Base-by-base conservation (phyloP, 1,140 invertebrate genomes). In the Atta cephalotes region DNA sequence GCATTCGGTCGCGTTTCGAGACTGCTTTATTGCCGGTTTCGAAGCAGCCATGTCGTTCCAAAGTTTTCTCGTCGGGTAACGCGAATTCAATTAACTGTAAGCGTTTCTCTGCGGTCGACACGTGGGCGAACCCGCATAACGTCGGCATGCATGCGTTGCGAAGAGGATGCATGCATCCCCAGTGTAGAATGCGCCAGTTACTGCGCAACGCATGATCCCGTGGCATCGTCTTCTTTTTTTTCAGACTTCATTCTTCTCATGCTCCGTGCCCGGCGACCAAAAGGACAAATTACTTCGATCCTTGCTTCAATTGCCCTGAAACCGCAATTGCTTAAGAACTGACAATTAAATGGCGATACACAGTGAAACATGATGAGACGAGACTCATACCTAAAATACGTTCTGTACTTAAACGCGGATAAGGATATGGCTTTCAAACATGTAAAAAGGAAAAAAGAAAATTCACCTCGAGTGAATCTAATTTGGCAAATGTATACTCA, bases 211-310 rank as follows among this genome's bases (percentile, higher is more conserved):
- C 80, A 68, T 60, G 82, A 88, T 88, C 77, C 68, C 85, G 87
- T 86, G 76, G 88, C 49, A 31, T 31, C 21, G 53, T 70, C 71
- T 72, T 70, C 5, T 35, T 58, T 31, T 49, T 65, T 84, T 71
- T 78, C 66, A 49, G 18, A 7, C 56, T 56, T 56, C 71, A 66
- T 66, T 25, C n/a, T 51, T 16, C 6, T n/a, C 35, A 14, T 51
- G n/a, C 25, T 39, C 21, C 31, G n/a, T 28, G 51, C 49, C 63
- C 58, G 49, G 18, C 82, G 51, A 85, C 89, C 87, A 45, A 91
- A 90, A 91, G 82, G 89, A 87, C 89, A 92, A 92, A 92, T 92
- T 90, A 82, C 89, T 89, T 90, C 91, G 91, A 92, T 92, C 91
- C 89, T 91, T 91, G 89, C 87, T 87, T 91, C 87, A 91, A 92